A percentile compares a stretch with the other conserved stretches of the same genome.
phyloP scores from a whole-genome alignment of 1,140 invertebrate species.

The Halictus rubicundus region DNA sequence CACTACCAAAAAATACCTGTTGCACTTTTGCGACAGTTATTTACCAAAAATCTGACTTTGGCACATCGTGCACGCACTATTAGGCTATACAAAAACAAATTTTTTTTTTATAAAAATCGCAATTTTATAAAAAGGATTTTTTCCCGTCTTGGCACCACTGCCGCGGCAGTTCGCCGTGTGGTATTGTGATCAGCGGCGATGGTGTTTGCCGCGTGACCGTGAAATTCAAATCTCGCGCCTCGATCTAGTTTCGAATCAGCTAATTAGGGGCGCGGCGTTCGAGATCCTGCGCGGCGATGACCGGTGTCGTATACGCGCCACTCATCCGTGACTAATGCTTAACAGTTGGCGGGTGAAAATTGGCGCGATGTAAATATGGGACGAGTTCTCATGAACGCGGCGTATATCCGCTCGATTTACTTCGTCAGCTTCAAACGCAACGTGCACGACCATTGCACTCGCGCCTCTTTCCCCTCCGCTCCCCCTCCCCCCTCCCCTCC shows the following conservation, averaged over 20 bases:
- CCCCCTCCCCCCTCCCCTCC: not conserved
- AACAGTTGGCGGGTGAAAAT: conserved; percentile 58
- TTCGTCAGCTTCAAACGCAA: conserved; percentile 36
- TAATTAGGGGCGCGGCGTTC: conserved; percentile 47
- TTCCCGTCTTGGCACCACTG: too few species aligned
- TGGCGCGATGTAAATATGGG: conserved; percentile 60
- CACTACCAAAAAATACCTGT: too few species aligned
- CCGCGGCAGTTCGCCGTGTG: not conserved
- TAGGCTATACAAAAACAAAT: too few species aligned
- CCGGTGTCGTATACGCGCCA: conserved; percentile 1
- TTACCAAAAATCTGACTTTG: too few species aligned
- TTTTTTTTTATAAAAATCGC: too few species aligned
- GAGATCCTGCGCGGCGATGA: conserved; percentile 24
- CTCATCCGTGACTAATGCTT: conserved; percentile 53
- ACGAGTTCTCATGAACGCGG: conserved; percentile 39
- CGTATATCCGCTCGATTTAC: conserved; percentile 52
- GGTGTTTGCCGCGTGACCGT: not conserved
- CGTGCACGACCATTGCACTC: conserved; percentile 9
- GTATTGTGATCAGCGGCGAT: not conserved
- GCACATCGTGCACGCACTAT: too few species aligned
- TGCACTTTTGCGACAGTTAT: too few species aligned
- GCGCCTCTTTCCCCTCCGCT: not conserved
- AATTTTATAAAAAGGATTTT: too few species aligned
- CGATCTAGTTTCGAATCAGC: not conserved
- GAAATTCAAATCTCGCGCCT: conserved; percentile 9